These are phyloP conservation scores for Cynoglossus semilaevis DNA, from an alignment of 2,113 vertebrate species.

Conservation along the genomic window DNA sequence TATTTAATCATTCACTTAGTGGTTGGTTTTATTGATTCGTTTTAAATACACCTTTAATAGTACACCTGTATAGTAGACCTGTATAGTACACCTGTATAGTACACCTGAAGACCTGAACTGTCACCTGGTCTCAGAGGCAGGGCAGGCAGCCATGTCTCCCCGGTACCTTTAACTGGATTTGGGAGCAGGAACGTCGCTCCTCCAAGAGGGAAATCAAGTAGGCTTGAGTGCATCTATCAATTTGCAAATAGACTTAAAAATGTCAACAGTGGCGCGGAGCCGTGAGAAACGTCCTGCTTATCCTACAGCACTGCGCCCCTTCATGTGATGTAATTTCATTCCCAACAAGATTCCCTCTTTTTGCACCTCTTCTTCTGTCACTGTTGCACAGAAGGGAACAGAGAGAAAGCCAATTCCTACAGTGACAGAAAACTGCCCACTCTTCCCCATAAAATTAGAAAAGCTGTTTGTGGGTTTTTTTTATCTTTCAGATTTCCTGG, in stretches of 20 bases:
- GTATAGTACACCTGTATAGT: too few relatives aligned
- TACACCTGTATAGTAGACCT: too few relatives aligned
- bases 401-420: constrained; percentile 78
- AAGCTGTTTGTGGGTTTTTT: constrained; percentile 74
- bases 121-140: constrained; percentile 34
- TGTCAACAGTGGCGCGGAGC: constrained; percentile 66
- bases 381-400: constrained; percentile 68
- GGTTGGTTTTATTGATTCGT: too few relatives aligned
- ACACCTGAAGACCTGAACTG: neutral
- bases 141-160: constrained; percentile 66
- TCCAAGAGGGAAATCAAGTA: constrained; percentile 43
- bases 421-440: constrained; percentile 82
- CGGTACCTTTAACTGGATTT: constrained; percentile 75
- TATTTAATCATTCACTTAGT: too few relatives aligned
- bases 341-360: constrained; percentile 71
- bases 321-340: constrained; percentile 78
- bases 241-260: constrained; percentile 79
- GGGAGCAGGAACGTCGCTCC: constrained; percentile 56
- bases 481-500: constrained; percentile 87
- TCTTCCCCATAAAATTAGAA: constrained; percentile 82
- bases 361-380: constrained; percentile 65
- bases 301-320: constrained; percentile 68
- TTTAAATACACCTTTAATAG: too few relatives aligned
- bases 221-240: constrained; percentile 77
- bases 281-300: constrained; percentile 69